These are phyloP conservation scores for Dicycla oo DNA, from an alignment of 2,888 invertebrate genomes.

Conservation along the genomic window DNA sequence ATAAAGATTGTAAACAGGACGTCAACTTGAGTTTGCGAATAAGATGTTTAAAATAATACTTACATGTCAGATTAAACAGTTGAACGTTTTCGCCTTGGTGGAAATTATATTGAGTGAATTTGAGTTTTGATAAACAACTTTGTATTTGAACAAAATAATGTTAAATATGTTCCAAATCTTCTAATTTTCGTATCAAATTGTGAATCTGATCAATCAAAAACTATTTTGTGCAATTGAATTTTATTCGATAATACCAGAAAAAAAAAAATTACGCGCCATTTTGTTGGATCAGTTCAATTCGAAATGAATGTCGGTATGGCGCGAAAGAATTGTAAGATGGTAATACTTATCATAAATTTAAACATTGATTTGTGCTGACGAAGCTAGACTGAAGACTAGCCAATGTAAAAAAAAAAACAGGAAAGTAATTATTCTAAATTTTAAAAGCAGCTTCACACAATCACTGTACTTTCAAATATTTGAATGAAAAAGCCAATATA, in stretches of 20 bases:
- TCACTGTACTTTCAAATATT: background rate
- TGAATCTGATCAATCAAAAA: slow-evolving; percentile 11
- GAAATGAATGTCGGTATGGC: slow-evolving; percentile 1
- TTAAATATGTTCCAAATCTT: slow-evolving; percentile 24
- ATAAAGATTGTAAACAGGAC: background rate
- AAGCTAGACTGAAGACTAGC: background rate
- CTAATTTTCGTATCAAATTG: slow-evolving; percentile 18
- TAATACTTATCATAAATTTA: background rate
- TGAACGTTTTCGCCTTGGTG: slow-evolving; percentile 29
- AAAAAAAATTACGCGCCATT: background rate
- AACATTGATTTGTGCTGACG: slow-evolving; percentile 2
- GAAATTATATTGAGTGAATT: slow-evolving; percentile 34
- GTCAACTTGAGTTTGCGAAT: slow-evolving; percentile 39
- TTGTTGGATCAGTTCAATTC: background rate
- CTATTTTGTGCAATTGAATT: slow-evolving; percentile 9
- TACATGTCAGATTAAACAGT: slow-evolving; percentile 26
- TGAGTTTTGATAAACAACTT: slow-evolving; percentile 35
- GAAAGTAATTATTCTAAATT: background rate
- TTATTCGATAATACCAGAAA: background rate
- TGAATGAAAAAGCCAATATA: background rate
- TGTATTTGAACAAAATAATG: slow-evolving; percentile 24
- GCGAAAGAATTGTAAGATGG: slow-evolving; percentile 12
- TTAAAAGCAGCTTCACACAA: slow-evolving; percentile 8
- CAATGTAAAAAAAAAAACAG: background rate
- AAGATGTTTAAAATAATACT: slow-evolving; percentile 27